These are phyloP conservation scores for Leptinotarsa lineolata DNA, from an alignment of 1,140 invertebrate genomes.

Conservation along the genomic window DNA sequence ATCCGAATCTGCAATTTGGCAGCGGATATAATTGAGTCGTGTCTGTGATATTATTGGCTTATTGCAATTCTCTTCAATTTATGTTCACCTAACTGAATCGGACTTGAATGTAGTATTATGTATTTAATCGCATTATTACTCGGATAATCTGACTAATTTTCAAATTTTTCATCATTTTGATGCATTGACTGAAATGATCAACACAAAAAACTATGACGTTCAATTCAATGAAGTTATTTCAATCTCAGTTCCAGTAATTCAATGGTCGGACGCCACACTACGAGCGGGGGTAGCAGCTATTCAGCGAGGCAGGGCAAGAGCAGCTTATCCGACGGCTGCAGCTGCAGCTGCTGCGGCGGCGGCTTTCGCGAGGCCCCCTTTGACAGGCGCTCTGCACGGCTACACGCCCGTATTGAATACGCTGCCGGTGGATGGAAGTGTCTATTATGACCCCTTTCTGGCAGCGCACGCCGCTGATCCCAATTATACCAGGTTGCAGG, in stretches of 20 bases:
- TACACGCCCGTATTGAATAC: slow-evolving; percentile 66
- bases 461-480: slow-evolving; percentile 84
- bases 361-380: slow-evolving; percentile 71
- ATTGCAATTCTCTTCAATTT: no score
- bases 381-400: slow-evolving; percentile 76
- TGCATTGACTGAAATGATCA: no score
- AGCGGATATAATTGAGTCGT: no score
- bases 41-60: no score
- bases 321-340: slow-evolving; percentile 73
- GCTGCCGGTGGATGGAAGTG: slow-evolving; percentile 64
- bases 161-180: no score
- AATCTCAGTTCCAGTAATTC: slow-evolving; percentile 77
- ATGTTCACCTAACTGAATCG: no score
- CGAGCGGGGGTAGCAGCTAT: slow-evolving; percentile 71
- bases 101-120: no score
- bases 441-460: slow-evolving; percentile 95
- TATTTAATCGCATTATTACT: no score
- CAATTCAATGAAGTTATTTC: neutral
- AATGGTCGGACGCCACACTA: slow-evolving; percentile 75
- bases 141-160: no score
- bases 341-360: slow-evolving; percentile 73
- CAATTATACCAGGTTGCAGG: slow-evolving; percentile 87
- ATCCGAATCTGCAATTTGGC: no score
- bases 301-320: slow-evolving; percentile 68
- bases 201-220: no score